Evolutionary conservation across 2,888 invertebrate species (phyloP), one percentile per base, ranked within the genome.

Genomic region (Venustoraphidia nigricollis): DNA sequence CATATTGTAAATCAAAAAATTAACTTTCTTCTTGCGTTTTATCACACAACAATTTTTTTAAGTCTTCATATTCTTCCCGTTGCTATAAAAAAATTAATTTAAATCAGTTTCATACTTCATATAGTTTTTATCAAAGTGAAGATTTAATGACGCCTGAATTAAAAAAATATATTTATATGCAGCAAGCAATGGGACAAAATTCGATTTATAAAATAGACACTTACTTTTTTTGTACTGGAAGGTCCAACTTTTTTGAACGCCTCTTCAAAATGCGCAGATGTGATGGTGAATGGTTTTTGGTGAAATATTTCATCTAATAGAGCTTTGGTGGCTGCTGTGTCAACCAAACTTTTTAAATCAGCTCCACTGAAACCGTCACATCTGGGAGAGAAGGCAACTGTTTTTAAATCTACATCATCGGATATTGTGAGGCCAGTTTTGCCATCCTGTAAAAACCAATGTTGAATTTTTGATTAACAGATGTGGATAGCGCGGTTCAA

Each of bases 311-410:
- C 77, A 55, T 86, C 87, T 49, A 83, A 82, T 41, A 96, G 66
- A 0, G 92, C 81, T 54, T 81, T 73, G 38, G 88, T 77, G 0
- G 89, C 83, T 0, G 96, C 91, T 60, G 94, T 90, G 55, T 89
- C 75, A 0, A 97, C 83, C 45, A 97, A 68, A 0, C 92, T 89
- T 1, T 88, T 83, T 48, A 98, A 70, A 71, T 97, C 97, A 1
- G 97, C 97, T 13, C 97, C 97, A 0, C 93, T 90, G 61, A 83
- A 95, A 10, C 89, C 84, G 11, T 86, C 77, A 56, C 80, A 77
- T 52, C 72, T 66, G 6, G 77, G 75, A 50, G 82, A 72, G 9
- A 66, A 72, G 0, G 85, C 87, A 41, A 96, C 70, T 4, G 71
- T 69, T 53, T 75, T 72, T 53, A 96, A 70, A 60, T 83, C 73